A percentile compares a stretch with the other conserved stretches of the same genome.
Evolutionary conservation across 2,113 vertebrate genomes (phyloP).

Genomic region (Lathamus discolor): DNA sequence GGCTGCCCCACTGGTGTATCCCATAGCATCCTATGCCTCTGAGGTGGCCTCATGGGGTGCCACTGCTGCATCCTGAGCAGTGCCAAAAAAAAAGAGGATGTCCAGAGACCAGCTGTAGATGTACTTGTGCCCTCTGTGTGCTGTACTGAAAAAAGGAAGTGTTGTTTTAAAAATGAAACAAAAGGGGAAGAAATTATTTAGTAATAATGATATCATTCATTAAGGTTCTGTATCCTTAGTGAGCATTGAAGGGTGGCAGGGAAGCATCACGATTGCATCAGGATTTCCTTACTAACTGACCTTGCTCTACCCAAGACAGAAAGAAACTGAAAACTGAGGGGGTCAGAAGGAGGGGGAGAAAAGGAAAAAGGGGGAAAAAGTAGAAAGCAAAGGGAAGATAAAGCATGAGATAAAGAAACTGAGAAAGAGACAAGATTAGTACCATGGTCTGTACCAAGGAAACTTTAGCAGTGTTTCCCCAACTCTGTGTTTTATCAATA

Average conservation of each 20-base stretch:
- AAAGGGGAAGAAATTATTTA: slow-evolving; percentile 20
- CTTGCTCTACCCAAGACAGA: background rate
- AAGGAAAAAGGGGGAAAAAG: background rate
- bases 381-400: slow-evolving; percentile 14
- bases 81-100: background rate
- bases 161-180: background rate
- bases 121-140: background rate
- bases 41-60: background rate
- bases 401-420: background rate
- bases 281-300: background rate
- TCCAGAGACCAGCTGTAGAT: background rate
- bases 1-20: background rate
- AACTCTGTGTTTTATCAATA: slow-evolving; percentile 49
- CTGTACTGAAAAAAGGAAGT: background rate
- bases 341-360: background rate
- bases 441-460: slow-evolving; percentile 3
- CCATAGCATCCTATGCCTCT: accelerated
- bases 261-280: background rate
- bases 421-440: slow-evolving; percentile 29
- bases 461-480: slow-evolving; percentile 41
- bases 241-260: background rate
- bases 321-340: background rate
- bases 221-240: background rate
- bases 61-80: background rate
- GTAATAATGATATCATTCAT: background rate